Evolutionary conservation across 2,888 invertebrate genomes (phyloP).

Genomic region (Orgyia antiqua): DNA sequence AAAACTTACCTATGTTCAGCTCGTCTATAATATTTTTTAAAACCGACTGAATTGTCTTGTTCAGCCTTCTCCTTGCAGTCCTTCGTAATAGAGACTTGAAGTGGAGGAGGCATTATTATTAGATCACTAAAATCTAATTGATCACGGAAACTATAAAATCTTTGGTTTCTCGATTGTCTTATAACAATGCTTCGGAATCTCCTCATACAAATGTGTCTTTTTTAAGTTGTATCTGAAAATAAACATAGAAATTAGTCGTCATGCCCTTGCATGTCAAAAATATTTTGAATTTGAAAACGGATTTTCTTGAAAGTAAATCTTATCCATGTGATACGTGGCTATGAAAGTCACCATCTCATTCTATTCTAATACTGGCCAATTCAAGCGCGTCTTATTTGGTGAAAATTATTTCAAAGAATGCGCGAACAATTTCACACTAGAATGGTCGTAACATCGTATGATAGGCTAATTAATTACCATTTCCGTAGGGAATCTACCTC

Average conservation of each 20-base stretch:
- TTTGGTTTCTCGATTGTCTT: conserved; percentile 7
- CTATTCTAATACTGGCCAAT: too few species aligned
- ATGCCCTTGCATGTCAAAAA: too few species aligned
- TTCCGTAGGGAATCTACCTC: too few species aligned
- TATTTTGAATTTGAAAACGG: too few species aligned
- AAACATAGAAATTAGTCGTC: conserved; percentile 1
- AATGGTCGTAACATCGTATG: too few species aligned
- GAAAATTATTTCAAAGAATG: too few species aligned
- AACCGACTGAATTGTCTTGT: conserved; percentile 24
- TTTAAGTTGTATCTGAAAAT: conserved; percentile 9
- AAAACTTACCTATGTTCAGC: conserved; percentile 64
- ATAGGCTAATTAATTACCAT: too few species aligned
- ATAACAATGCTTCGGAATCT: conserved; percentile 5
- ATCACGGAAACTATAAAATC: conserved; percentile 18
- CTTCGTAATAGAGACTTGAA: conserved; percentile 30
- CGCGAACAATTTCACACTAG: too few species aligned
- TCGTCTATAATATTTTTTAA: conserved; percentile 60
- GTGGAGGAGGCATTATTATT: conserved; percentile 4
- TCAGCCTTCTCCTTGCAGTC: conserved; percentile 39
- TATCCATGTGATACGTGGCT: too few species aligned
- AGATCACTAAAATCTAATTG: conserved; percentile 13
- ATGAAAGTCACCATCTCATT: too few species aligned
- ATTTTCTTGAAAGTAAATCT: too few species aligned
- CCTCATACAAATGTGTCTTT: conserved; percentile 14
- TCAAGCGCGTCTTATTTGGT: too few species aligned